A percentile compares a stretch with the other conserved stretches of the same genome.
These are phyloP conservation scores for Nylanderia fulva DNA, from an alignment of 1,140 invertebrate genomes.

Conservation along the genomic window DNA sequence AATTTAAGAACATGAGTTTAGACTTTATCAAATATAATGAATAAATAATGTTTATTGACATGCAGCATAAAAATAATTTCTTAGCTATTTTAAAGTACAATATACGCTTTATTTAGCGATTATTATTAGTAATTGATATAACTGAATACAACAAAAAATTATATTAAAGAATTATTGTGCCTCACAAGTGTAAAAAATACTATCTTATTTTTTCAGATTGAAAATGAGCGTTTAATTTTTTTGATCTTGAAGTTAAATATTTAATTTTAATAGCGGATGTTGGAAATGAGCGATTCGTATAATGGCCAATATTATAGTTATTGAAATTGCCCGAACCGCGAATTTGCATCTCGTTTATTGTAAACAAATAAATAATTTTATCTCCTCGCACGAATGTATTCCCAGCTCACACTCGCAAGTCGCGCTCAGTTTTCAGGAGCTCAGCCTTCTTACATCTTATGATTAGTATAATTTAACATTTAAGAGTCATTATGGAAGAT, in stretches of 20 bases:
- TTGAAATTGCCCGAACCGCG: constrained; percentile 50
- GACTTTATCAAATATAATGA: neutral
- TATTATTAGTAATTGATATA: neutral
- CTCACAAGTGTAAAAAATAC: constrained; percentile 4
- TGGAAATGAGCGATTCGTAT: constrained; percentile 29
- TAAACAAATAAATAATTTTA: constrained; percentile 80
- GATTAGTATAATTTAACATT: constrained; percentile 73
- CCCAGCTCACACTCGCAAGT: constrained; percentile 67
- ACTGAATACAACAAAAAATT: neutral
- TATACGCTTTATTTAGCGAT: neutral
- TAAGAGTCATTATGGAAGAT: constrained; percentile 77
- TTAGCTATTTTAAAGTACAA: neutral
- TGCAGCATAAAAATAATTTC: neutral
- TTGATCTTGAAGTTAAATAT: neutral
- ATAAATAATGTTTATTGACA: neutral
- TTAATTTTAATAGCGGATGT: neutral
- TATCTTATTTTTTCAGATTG: neutral
- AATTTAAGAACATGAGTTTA: too few species aligned
- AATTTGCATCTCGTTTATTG: constrained; percentile 66
- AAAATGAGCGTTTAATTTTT: too few species aligned
- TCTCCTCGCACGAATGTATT: constrained; percentile 68
- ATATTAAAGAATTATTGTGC: too few species aligned
- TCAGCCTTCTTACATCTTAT: constrained; percentile 78
- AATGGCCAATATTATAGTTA: neutral
- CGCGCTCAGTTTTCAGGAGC: constrained; percentile 57